These are phyloP conservation scores for Iphiclides podalirius DNA, from an alignment of 2,888 invertebrate genomes.

Conservation along the genomic window DNA sequence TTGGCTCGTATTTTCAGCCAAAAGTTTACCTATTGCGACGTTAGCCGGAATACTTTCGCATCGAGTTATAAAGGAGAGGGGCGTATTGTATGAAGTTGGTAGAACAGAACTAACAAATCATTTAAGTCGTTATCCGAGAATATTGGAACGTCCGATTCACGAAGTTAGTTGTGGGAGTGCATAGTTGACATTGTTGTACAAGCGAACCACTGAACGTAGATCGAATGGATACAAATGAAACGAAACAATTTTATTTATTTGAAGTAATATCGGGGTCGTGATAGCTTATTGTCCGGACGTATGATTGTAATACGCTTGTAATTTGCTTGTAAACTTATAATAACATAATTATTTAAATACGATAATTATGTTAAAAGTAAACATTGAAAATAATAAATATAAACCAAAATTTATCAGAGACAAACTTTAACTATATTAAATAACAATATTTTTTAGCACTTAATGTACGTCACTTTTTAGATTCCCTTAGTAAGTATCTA, in stretches of 20 bases:
- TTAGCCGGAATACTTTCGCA: conserved; percentile 64
- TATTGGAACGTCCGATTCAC: conserved; percentile 29
- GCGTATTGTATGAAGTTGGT: conserved; percentile 49
- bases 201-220: background rate
- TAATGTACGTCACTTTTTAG: no score
- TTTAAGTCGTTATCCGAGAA: conserved; percentile 31
- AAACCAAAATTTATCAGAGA: no score
- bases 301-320: no score
- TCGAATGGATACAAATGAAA: background rate
- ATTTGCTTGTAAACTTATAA: no score
- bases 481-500: no score
- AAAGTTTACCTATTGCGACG: conserved; percentile 68
- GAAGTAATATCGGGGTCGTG: background rate
- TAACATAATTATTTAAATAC: no score
- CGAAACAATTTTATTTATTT: background rate
- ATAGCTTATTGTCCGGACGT: no score
- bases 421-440: no score
- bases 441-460: no score
- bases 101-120: conserved; percentile 55
- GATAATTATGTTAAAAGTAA: no score
- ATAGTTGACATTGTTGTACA: conserved; percentile 13
- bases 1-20: conserved; percentile 73
- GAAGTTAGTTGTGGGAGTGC: conserved; percentile 33
- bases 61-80: conserved; percentile 64
- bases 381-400: no score